A percentile compares a stretch with the other conserved stretches of the same genome.
These are phyloP conservation scores for Oreochromis mossambicus DNA, from an alignment of 2,797 vertebrate species.

Conservation along the genomic window DNA sequence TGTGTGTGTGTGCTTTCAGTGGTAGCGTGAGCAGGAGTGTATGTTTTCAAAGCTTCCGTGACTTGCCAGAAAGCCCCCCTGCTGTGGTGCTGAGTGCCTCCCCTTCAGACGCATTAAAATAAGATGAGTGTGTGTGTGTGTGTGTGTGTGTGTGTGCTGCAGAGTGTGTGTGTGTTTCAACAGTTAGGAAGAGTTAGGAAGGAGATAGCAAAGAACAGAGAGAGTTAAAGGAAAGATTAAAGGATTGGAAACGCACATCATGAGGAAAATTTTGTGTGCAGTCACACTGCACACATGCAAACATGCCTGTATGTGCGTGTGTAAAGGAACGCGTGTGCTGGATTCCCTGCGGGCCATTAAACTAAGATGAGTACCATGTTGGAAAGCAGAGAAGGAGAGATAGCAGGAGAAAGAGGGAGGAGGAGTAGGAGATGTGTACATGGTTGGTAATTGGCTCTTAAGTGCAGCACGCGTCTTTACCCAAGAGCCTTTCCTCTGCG, in stretches of 20 bases:
- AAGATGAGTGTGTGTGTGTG: conserved; percentile 66
- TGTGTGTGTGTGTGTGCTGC: neutral
- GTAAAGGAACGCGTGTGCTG: conserved; percentile 4
- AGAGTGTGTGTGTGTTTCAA: conserved; percentile 15
- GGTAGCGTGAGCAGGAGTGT: conserved; percentile 67
- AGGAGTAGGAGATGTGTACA: conserved; percentile 63
- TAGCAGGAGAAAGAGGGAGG: conserved; percentile 32
- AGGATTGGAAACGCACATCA: conserved; percentile 42
- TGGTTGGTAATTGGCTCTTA: conserved; percentile 75
- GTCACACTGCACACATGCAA: conserved; percentile 20
- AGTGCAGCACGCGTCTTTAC: conserved; percentile 72
- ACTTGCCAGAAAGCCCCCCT: conserved; percentile 74
- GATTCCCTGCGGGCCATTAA: conserved; percentile 64
- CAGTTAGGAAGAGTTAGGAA: neutral
- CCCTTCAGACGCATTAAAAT: conserved; percentile 79
- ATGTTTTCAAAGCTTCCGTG: conserved; percentile 76
- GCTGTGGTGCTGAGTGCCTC: conserved; percentile 74
- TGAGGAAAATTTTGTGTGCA: neutral
- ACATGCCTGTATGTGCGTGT: neutral
- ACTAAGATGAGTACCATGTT: conserved; percentile 70
- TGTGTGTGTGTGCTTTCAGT: conserved; percentile 22
- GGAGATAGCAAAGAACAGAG: conserved; percentile 27
- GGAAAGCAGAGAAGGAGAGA: conserved; percentile 52
- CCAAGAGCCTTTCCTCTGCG: conserved; percentile 57
- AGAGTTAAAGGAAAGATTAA: conserved; percentile 53